Conservation (phyloP, 37 sponge, comb jelly and placozoan species). For the Bolinopsis microptera region DNA sequence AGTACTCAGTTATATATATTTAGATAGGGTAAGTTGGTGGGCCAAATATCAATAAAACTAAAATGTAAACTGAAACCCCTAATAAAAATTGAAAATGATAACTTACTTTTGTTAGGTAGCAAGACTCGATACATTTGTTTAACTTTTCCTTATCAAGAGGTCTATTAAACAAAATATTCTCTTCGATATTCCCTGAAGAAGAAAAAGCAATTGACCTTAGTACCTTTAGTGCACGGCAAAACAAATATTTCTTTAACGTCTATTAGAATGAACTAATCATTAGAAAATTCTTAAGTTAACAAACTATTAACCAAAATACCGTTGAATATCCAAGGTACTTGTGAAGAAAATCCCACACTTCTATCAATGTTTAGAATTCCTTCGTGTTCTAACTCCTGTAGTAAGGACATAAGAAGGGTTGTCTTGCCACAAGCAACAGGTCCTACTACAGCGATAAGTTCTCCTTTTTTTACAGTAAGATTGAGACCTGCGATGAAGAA, state of each 20-base stretch:
- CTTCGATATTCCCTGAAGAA: conserved; percentile 8
- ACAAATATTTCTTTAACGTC: too few species aligned
- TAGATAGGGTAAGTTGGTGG: too few species aligned
- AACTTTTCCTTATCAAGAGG: conserved; percentile 22
- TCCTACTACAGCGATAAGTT: conserved; percentile 36
- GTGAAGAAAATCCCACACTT: neutral
- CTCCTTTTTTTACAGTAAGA: conserved; percentile 10
- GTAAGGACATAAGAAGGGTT: conserved; percentile 53
- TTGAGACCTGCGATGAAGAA: conserved; percentile 10
- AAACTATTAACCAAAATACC: neutral
- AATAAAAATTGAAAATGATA: too few species aligned
- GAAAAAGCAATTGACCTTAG: neutral
- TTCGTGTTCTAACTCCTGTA: neutral
- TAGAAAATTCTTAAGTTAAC: too few species aligned
- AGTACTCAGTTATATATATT: too few species aligned
- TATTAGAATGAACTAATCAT: too few species aligned
- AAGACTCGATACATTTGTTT: conserved; percentile 5
- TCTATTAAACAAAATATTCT: conserved; percentile 41
- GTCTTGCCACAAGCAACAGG: conserved; percentile 65
- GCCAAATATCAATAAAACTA: too few species aligned
- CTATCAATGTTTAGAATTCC: neutral
- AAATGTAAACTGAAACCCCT: too few species aligned
- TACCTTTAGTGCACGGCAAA: too few species aligned
- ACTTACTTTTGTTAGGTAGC: conserved; percentile 25
- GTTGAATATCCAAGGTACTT: conserved; percentile 62